Conservation (phyloP, 30 jellyfish, hydroid and myxozoan species). For the Cassiopea xamachana region DNA sequence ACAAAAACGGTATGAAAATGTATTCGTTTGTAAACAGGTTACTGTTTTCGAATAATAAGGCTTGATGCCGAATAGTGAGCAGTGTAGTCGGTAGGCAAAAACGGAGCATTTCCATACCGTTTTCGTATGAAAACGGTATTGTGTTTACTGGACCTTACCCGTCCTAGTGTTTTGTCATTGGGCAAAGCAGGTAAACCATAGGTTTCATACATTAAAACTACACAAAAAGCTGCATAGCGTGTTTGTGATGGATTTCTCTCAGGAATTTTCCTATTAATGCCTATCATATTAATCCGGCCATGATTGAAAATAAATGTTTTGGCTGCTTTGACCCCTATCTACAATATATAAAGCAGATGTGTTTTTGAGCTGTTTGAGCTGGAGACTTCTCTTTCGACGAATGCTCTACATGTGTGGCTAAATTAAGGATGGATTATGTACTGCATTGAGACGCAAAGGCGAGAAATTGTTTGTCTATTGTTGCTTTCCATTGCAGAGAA, state of each 20-base stretch:
- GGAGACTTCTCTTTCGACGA: background rate
- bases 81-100: too few relatives aligned
- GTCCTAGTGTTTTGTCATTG: too few relatives aligned
- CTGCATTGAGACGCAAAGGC: conserved; percentile 22
- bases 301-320: background rate
- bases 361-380: background rate
- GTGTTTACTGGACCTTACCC: too few relatives aligned
- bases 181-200: background rate
- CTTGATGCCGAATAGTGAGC: too few relatives aligned
- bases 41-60: too few relatives aligned
- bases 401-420: background rate
- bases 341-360: background rate
- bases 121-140: too few relatives aligned
- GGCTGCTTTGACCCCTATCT: background rate
- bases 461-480: conserved; percentile 48
- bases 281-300: conserved; percentile 26
- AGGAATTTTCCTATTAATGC: conserved; percentile 9
- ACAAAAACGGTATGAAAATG: too few relatives aligned
- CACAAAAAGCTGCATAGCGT: background rate
- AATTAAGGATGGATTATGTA: background rate
- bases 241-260: background rate
- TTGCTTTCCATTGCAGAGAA: conserved; percentile 4
- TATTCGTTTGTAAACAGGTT: too few relatives aligned
- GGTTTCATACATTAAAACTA: background rate
- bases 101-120: too few relatives aligned